Percentiles rank a stretch among this genome's conserved stretches.
phyloP scores from a whole-genome alignment of 1,140 invertebrate genomes.

The Bombus waltoni region DNA sequence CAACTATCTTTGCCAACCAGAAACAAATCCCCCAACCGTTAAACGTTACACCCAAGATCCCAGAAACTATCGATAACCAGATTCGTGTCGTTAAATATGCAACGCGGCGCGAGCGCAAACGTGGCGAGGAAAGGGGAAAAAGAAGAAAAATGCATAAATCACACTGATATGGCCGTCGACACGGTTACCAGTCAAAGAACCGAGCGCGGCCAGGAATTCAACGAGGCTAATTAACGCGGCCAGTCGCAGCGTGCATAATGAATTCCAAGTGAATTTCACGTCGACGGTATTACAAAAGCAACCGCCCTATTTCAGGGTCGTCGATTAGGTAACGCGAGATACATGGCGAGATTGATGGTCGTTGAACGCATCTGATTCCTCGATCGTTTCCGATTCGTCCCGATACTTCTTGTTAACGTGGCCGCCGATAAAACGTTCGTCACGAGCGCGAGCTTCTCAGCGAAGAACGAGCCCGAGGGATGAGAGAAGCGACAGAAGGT shows the following conservation, averaged over 20 bases:
- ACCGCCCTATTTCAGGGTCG: conserved; percentile 19
- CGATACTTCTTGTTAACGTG: conserved; percentile 26
- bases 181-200: conserved; percentile 12
- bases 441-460: conserved; percentile 4
- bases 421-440: conserved; percentile 9
- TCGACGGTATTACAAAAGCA: conserved; percentile 27
- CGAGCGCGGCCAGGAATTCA: conserved; percentile 13
- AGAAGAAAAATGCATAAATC: conserved; percentile 1
- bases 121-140: neutral
- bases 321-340: conserved; percentile 28
- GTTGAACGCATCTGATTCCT: neutral
- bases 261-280: conserved; percentile 29
- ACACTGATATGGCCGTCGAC: neutral
- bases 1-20: neutral
- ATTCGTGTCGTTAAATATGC: neutral
- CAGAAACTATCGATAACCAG: neutral
- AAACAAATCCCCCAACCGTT: neutral
- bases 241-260: neutral
- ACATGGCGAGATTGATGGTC: conserved; percentile 19
- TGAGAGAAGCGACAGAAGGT: neutral
- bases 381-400: conserved; percentile 34
- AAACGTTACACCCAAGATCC: neutral
- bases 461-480: too few relatives aligned
- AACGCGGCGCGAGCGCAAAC: neutral
- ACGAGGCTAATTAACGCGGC: conserved; percentile 20